Base-by-base conservation (phyloP, 2,797 vertebrate species). In the Danio kyathit region DNA sequence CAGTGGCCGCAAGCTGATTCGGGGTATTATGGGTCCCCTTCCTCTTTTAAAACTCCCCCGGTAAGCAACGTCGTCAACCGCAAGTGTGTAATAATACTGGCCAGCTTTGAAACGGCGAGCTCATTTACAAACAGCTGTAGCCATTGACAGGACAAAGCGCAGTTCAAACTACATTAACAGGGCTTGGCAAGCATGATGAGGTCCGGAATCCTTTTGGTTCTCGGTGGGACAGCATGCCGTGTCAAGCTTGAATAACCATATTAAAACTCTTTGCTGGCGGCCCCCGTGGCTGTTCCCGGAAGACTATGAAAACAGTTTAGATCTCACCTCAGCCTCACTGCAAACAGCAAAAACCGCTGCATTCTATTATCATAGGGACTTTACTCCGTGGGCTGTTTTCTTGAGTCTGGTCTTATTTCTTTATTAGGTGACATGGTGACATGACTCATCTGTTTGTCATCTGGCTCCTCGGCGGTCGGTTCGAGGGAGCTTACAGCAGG, bases 81-180 rank as follows among this genome's bases (percentile, higher is more conserved):
- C 91, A 93, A 95, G 92, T 90, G 91, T 92, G 89, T 92, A 94
- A 95, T 95, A 96, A 96, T 95, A 91, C 94, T 89, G 88, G 88
- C 85, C 91, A 91, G 90, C 83, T 85, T 88, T 76, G 88, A 92
- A 93, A 91, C 93, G 87, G 89, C 93, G 87, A 90, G 94, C 93
- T 97, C 94, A 95, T 97, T 97, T 96, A 95, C 95, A 96, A 96
- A 94, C 95, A 95, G 95, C 95, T 96, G 96, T 96, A 96, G 94
- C 92, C 91, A 87, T 92, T 94, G 92, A 96, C 95, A 94, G 94
- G 93, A 95, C 92, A 92, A 95, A 94, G 93, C 89, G 90, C 92
- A 95, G 95, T 95, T 94, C 93, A 93, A 95, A 93, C 90, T 87
- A 91, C 71, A 89, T 93, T 96, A 96, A 96, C 91, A 84, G 92